phyloP scores from a whole-genome alignment of 1,140 invertebrate genomes.

The Bombus sibiricus region DNA sequence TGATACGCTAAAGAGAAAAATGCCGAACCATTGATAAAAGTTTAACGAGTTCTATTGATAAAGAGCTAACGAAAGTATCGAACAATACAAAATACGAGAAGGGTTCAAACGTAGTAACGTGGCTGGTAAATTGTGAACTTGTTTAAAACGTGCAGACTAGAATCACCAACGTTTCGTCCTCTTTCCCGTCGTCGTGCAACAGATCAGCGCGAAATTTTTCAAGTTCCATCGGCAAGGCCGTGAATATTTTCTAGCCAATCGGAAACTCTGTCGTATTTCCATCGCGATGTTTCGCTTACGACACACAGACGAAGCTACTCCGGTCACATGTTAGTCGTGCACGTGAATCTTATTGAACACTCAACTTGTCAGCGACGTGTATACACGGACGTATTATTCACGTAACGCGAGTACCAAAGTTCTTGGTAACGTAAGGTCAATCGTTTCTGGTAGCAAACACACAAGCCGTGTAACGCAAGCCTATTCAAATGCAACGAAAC shows the following conservation, averaged over 20 bases:
- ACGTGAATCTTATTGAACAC: slow-evolving; percentile 57
- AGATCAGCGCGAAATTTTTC: background rate
- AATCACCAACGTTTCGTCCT: background rate
- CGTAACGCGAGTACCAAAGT: slow-evolving; percentile 38
- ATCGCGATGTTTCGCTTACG: slow-evolving; percentile 5
- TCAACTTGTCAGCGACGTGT: background rate
- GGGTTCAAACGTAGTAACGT: too few relatives aligned
- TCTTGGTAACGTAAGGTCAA: slow-evolving; percentile 37
- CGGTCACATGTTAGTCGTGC: slow-evolving; percentile 23
- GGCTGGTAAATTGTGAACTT: too few relatives aligned
- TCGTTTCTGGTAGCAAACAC: slow-evolving; percentile 31
- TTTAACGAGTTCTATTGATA: too few relatives aligned
- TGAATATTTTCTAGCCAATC: background rate
- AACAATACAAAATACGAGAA: too few relatives aligned
- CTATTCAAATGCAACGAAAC: slow-evolving; percentile 6
- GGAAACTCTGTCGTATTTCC: slow-evolving; percentile 7
- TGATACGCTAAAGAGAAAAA: too few relatives aligned
- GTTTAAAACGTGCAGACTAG: too few relatives aligned
- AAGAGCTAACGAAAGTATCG: too few relatives aligned
- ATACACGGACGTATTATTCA: background rate
- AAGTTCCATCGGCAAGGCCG: background rate
- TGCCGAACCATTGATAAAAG: too few relatives aligned
- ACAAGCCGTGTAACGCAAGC: slow-evolving; percentile 8
- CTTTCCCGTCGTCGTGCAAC: background rate
- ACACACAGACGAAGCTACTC: background rate